Conservation (phyloP, 2,113 vertebrate genomes). For the Apodemus speciosus region DNA sequence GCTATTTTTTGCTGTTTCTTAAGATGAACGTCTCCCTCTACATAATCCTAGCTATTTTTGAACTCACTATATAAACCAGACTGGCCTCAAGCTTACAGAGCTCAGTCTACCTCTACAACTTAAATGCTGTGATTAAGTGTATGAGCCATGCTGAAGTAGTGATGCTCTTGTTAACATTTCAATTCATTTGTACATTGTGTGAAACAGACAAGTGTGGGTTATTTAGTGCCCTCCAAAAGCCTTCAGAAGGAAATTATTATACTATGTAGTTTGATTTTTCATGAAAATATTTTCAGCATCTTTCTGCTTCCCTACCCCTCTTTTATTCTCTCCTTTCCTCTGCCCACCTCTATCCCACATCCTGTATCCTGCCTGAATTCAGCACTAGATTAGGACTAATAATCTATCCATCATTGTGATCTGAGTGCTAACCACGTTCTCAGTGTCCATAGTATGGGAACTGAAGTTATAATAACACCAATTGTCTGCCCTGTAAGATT, state of each 20-base stretch:
- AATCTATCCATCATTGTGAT: not conserved
- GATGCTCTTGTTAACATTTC: not conserved
- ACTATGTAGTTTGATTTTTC: not conserved
- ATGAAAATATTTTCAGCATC: not conserved
- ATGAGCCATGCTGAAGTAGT: not conserved
- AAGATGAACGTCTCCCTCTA: not conserved
- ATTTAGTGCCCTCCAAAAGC: not conserved
- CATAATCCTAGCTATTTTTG: not conserved
- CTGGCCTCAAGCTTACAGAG: not conserved
- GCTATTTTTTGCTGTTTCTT: not conserved
- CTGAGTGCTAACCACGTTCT: not conserved
- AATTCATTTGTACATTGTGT: constrained; percentile 2
- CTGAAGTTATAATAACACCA: no score
- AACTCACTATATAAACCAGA: not conserved
- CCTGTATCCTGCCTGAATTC: not conserved
- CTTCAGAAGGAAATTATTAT: not conserved
- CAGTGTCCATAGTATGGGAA: not conserved
- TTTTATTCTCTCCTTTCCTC: not conserved
- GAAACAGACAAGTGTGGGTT: not conserved
- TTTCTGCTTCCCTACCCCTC: not conserved
- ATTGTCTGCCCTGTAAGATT: not conserved
- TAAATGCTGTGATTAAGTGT: not conserved
- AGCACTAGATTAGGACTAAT: not conserved
- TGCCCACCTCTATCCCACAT: not conserved
- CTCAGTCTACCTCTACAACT: not conserved